A percentile compares a stretch with the other conserved stretches of the same genome.
phyloP scores from a whole-genome alignment of 1,140 invertebrate species.

The Atta cephalotes region DNA sequence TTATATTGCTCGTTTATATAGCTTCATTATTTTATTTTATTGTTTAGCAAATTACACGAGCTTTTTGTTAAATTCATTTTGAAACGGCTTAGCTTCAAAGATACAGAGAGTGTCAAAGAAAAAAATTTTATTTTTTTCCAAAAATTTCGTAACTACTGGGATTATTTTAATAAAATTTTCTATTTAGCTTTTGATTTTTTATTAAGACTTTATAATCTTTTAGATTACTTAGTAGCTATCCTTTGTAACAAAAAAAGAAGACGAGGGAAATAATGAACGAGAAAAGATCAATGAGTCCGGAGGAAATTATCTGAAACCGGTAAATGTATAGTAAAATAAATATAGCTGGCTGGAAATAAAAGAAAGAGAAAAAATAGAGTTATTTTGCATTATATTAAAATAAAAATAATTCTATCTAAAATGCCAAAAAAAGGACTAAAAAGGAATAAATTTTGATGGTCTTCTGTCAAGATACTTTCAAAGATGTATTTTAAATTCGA shows the following conservation, averaged over 20 bases:
- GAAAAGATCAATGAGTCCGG: background rate
- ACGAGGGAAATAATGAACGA: background rate
- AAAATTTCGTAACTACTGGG: too few relatives aligned
- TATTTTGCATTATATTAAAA: background rate
- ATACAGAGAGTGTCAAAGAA: too few relatives aligned
- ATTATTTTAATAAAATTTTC: too few relatives aligned
- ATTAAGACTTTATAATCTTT: too few relatives aligned
- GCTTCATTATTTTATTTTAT: too few relatives aligned
- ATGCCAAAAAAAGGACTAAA: background rate
- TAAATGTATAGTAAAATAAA: background rate
- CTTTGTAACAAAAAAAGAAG: background rate
- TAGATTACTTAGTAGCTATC: too few relatives aligned
- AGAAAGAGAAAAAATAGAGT: background rate
- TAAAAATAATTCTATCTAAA: conserved; percentile 1
- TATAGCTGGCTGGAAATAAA: background rate
- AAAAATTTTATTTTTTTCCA: too few relatives aligned
- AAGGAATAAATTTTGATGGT: background rate
- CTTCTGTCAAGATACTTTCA: background rate
- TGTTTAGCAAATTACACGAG: too few relatives aligned
- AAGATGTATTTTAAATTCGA: conserved; percentile 19
- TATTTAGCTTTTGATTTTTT: too few relatives aligned
- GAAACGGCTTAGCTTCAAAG: too few relatives aligned
- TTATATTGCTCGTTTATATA: too few relatives aligned
- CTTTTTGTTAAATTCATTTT: too few relatives aligned
- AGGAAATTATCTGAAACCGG: background rate